Conservation (phyloP, 2,113 vertebrate genomes). For the Engraulis encrasicolus region DNA sequence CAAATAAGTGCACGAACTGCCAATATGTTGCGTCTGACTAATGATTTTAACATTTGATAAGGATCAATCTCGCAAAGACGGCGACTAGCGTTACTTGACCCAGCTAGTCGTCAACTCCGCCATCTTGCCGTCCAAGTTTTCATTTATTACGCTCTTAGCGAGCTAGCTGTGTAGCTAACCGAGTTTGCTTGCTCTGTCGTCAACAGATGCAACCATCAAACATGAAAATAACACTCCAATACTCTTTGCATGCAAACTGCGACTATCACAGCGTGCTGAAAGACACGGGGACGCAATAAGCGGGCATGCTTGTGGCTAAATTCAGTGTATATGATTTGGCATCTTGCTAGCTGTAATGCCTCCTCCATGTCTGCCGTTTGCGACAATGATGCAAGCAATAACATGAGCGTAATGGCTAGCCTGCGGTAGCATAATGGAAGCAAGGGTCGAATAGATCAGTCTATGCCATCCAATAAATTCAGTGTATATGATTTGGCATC, state of each 20-base stretch:
- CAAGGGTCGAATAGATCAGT: neutral
- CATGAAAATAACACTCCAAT: no score
- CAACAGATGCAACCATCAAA: neutral
- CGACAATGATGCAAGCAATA: constrained; percentile 23
- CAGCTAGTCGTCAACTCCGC: constrained; percentile 21
- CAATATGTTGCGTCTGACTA: neutral
- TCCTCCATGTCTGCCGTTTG: neutral
- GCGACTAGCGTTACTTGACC: constrained; percentile 15
- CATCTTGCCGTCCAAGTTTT: constrained; percentile 30
- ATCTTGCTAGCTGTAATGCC: neutral
- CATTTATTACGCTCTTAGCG: neutral
- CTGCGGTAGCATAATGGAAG: neutral
- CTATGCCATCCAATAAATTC: neutral
- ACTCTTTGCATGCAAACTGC: neutral
- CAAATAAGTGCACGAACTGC: neutral
- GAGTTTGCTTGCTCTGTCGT: neutral
- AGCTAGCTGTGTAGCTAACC: neutral
- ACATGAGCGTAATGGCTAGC: constrained; percentile 14
- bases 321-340: neutral
- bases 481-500: no score
- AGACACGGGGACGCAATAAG: neutral
- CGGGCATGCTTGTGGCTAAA: no score
- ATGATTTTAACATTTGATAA: neutral
- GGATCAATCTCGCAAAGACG: constrained; percentile 7
- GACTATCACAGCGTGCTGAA: neutral